Conservation (phyloP, 2,113 vertebrate species). For the Rousettus leschenaultii region DNA sequence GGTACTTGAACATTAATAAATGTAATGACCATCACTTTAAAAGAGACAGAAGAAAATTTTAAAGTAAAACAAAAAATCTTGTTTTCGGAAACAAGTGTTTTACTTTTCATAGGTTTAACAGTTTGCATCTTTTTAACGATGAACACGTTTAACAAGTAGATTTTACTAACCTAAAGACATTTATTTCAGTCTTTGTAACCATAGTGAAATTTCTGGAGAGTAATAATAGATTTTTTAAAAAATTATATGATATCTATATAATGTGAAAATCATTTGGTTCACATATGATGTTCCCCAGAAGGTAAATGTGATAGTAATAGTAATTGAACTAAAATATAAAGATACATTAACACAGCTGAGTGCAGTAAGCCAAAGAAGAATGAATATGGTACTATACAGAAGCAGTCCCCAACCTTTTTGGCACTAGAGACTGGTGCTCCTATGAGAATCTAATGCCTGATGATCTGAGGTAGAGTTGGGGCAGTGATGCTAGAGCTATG, state of each 20-base stretch:
- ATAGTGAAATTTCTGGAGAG: not conserved
- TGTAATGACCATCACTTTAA: not conserved
- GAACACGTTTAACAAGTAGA: constrained; percentile 7
- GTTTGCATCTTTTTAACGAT: constrained; percentile 16
- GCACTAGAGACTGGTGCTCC: too few relatives aligned
- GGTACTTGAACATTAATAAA: not conserved
- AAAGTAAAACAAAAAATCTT: not conserved
- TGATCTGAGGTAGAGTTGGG: too few relatives aligned
- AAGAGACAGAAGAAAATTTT: not conserved
- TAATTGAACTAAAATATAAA: not conserved
- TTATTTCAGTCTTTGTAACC: not conserved
- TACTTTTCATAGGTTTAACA: not conserved
- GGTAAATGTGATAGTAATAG: constrained; percentile 26
- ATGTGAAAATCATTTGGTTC: not conserved
- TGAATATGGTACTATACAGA: not conserved
- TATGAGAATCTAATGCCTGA: too few relatives aligned
- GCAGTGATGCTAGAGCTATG: too few relatives aligned
- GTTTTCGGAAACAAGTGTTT: not conserved
- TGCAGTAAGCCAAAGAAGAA: not conserved
- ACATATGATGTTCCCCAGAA: not conserved
- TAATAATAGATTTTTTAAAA: not conserved
- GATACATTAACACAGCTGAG: not conserved
- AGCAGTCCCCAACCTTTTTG: too few relatives aligned
- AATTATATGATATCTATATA: not conserved
- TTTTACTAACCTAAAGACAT: constrained; percentile 30